Conservation (phyloP, 2,797 vertebrate genomes). For the Acanthornis magna region DNA sequence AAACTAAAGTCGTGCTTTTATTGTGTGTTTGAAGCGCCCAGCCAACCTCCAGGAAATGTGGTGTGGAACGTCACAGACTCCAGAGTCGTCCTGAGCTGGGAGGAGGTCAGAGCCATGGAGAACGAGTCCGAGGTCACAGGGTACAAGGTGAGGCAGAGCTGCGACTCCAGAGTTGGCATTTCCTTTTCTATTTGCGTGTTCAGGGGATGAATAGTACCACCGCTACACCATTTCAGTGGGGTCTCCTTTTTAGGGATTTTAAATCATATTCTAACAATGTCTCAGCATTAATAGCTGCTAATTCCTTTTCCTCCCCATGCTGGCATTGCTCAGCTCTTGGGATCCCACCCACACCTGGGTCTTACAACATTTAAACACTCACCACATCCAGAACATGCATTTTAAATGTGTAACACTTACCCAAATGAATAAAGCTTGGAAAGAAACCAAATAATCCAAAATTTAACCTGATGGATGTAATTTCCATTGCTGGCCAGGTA, state of each 20-base stretch:
- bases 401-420: not conserved
- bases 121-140: conserved; percentile 93
- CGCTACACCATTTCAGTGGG: not conserved
- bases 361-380: not conserved
- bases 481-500: not conserved
- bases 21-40: conserved; percentile 83
- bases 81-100: conserved; percentile 90
- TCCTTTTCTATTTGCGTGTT: not conserved
- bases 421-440: not conserved
- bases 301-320: not conserved
- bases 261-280: not conserved
- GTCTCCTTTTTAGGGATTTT: not conserved
- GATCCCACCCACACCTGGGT: not conserved
- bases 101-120: conserved; percentile 88
- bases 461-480: not conserved
- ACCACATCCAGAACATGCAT: rapidly evolving
- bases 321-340: not conserved
- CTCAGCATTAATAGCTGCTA: not conserved
- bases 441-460: not conserved
- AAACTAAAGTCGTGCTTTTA: conserved; percentile 4
- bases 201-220: not conserved
- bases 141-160: conserved; percentile 79
- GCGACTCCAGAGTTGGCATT: rapidly evolving
- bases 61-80: conserved; percentile 91
- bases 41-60: conserved; percentile 88